Conservation (phyloP, 2,888 invertebrate species). For the Cremastinae sp. region DNA sequence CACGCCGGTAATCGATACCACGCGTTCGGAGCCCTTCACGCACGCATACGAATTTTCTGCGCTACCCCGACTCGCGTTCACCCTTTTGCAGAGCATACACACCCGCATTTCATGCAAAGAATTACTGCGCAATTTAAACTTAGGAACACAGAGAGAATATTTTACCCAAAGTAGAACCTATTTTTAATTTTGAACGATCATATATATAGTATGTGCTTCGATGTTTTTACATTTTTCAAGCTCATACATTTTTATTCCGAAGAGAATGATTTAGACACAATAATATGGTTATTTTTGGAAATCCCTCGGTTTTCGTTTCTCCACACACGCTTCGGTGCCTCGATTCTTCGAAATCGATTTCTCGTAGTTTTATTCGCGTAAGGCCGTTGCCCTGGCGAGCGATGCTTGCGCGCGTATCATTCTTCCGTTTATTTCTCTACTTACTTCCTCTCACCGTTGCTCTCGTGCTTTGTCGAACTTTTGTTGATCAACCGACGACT, state of each 20-base stretch:
- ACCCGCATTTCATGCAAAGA: neutral
- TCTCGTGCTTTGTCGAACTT: conserved; percentile 17
- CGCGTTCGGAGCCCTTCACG: conserved; percentile 60
- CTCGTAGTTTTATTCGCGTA: conserved; percentile 43
- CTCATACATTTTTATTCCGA: no score
- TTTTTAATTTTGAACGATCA: no score
- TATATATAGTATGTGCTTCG: no score
- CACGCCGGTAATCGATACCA: conserved; percentile 69
- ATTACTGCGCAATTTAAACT: neutral
- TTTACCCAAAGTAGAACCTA: no score
- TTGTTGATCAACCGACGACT: neutral
- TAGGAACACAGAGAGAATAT: no score
- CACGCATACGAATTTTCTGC: conserved; percentile 13
- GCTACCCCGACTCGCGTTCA: neutral
- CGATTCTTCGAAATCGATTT: conserved; percentile 27
- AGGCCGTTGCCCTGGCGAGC: conserved; percentile 51
- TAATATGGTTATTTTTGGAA: no score
- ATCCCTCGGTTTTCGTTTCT: no score
- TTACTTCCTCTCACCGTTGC: neutral
- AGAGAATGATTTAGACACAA: no score
- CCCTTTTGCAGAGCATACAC: neutral
- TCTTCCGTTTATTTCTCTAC: conserved; percentile 25
- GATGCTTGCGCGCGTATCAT: conserved; percentile 10
- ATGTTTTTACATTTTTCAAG: no score
- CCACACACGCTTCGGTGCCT: no score